Evolutionary conservation across 2,797 vertebrate species (phyloP).

Genomic region (Sebastes matsubarae): DNA sequence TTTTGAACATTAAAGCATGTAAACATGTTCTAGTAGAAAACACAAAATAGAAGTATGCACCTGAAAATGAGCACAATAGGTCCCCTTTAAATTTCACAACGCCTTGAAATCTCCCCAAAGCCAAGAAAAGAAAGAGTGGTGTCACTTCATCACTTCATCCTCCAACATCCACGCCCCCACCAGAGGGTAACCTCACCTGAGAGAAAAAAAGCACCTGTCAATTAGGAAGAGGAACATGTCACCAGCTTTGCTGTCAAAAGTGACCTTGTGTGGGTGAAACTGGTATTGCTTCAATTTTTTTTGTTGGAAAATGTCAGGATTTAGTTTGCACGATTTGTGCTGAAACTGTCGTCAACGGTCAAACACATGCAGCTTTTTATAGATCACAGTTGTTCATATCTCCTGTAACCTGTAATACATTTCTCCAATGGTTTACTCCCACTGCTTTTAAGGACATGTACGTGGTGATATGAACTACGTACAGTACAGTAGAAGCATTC

Average conservation of each 20-base stretch:
- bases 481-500: neutral
- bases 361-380: constrained; percentile 1
- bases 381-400: neutral
- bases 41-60: too few species aligned
- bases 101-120: neutral
- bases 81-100: too few species aligned
- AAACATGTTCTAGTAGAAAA: too few species aligned
- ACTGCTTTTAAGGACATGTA: constrained; percentile 21
- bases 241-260: neutral
- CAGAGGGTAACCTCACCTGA: neutral
- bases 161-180: neutral
- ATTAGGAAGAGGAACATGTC: constrained; percentile 21
- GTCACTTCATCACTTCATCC: neutral
- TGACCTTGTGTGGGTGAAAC: neutral
- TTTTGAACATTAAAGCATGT: too few species aligned
- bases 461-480: neutral
- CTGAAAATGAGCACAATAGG: too few species aligned
- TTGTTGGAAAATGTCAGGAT: neutral
- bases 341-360: constrained; percentile 6
- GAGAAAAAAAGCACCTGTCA: constrained; percentile 26
- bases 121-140: neutral
- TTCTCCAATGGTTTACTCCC: constrained; percentile 12
- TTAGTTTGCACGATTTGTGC: constrained; percentile 11
- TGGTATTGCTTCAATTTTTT: constrained; percentile 38
- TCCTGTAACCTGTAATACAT: neutral